A percentile compares a stretch with the other conserved stretches of the same genome.
phyloP scores from a whole-genome alignment of 2,888 invertebrate species.

The Lydus trimaculatus region DNA sequence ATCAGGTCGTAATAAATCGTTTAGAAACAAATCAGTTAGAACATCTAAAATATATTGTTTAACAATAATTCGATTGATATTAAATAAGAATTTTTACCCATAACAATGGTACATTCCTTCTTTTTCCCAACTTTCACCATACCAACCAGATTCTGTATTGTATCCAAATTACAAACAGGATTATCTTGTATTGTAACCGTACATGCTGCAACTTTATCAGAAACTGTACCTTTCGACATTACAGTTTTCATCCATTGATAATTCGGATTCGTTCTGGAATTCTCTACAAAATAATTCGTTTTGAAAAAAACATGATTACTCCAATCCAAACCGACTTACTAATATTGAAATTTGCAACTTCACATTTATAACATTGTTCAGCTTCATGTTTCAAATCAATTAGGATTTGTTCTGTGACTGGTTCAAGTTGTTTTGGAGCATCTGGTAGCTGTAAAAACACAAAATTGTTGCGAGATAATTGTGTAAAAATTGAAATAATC shows the following conservation, averaged over 20 bases:
- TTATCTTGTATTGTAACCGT: conserved; percentile 83
- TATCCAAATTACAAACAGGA: conserved; percentile 78
- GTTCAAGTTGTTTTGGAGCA: conserved; percentile 60
- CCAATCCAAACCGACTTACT: too few species aligned
- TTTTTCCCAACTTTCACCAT: conserved; percentile 83
- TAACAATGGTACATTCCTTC: conserved; percentile 71
- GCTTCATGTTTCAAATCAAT: conserved; percentile 71
- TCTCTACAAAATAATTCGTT: conserved; percentile 56
- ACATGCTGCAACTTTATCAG: conserved; percentile 87
- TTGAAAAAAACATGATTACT: conserved; percentile 10
- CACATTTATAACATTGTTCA: conserved; percentile 70
- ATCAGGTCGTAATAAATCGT: conserved; percentile 73
- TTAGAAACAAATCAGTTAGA: conserved; percentile 77
- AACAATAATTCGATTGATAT: conserved; percentile 7
- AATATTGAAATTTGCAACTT: conserved; percentile 68
- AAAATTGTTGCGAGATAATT: conserved; percentile 1
- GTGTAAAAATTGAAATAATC: conserved; percentile 7
- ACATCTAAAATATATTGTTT: conserved; percentile 67
- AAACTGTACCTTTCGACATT: conserved; percentile 79
- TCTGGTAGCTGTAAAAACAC: conserved; percentile 60
- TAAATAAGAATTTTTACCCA: conserved; percentile 63
- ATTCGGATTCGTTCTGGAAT: conserved; percentile 68
- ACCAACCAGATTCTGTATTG: conserved; percentile 73
- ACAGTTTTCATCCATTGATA: conserved; percentile 82
- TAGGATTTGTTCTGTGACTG: conserved; percentile 64